Evolutionary conservation across 2,888 invertebrate species (phyloP), one percentile per base, ranked within the genome.

Genomic region (Dicyrtomina minuta): DNA sequence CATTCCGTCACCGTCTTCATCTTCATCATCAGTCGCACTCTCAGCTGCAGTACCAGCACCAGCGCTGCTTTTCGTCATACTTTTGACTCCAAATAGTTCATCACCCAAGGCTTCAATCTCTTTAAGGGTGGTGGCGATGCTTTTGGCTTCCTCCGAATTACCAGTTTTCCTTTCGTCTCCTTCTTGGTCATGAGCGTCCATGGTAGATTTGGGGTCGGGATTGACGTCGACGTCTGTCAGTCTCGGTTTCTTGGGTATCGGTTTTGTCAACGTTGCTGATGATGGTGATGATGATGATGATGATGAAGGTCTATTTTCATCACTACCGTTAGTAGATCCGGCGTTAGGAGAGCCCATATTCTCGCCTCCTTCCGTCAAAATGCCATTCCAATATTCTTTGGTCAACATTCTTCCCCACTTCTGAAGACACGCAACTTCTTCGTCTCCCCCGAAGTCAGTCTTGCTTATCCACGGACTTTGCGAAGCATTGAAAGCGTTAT

Each of bases 391-490:
- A n/a, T 3, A 20, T 2, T 39, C 39, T 58, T 41, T 58, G 10
- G 17, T n/a, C 41, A 58, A 39, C 3, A 20, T n/a, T 4, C n/a
- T 41, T 4, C 58, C 20, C 58, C 33, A 58, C 20, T 39, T n/a
- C 17, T 15, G 6, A 8, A 58, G n/a, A 33, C 15, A 39, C 15
- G 27, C 41, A 26, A 58, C 15, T 17, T 58, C 58, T 4, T 12
- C 15, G 1, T n/a, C 6, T 4, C 58, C 58, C 1, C 10, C 12
- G 20, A 58, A 58, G 17, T 4, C 4, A 15, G 58, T 26, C n/a
- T 15, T 33, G 41, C 58, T 39, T 4, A 58, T 58, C 58, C 58
- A 58, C 1, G 58, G 15, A 17, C 58, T 33, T 39, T 33, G n/a
- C n/a, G 39, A 15, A 15, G 58, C 41, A 20, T 58, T 33, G 39